Evolutionary conservation across 1,140 invertebrate genomes (phyloP), one percentile per base, ranked within the genome.

Genomic region (Phymorhynchus buccinoides): DNA sequence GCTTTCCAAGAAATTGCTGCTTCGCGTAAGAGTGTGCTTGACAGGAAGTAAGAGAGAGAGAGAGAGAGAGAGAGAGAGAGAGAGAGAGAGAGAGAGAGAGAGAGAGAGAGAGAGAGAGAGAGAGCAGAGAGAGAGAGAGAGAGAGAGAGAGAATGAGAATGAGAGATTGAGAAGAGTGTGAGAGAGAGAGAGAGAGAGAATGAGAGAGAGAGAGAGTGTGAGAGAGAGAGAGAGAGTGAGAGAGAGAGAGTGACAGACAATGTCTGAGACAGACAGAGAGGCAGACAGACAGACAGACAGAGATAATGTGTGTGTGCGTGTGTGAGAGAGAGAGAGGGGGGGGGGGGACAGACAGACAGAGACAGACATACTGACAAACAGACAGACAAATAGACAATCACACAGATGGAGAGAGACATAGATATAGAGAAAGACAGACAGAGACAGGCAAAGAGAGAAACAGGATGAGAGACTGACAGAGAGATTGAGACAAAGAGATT

Each of bases 311-410:
- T 12, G 48, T 12, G 7, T 14, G 48, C 9, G 48, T 12, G 7
- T 14, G 62, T 27, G 48, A 68, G 14, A 68, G 62, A 68, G 62
- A 68, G 62, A n/a, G 62, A 68, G 62, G n/a, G 62, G n/a, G 62
- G n/a, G 62, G 79, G 27, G 68, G 48, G 52, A 62, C 27, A 71
- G 22, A 83, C 27, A 83, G 66, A 75, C 27, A 83, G 82, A 71
- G 27, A 71, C 56, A 73, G 66, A 37, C 68, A 71, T 22, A 37
- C 6, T 62, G 42, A 27, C 41, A 78, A 12, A 35, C 12, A 66
- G 52, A 83, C 41, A 66, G 30, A 83, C 32, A 68, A 30, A 66
- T 3, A 68, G 32, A 68, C 30, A 66, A n/a, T 37, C 16, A 78
- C 16, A 44, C 4, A 16, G 32, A n/a, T 7, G 30, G 4, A n/a